phyloP scores from a whole-genome alignment of 2,888 invertebrate genomes.

The Oasisia sp. region DNA sequence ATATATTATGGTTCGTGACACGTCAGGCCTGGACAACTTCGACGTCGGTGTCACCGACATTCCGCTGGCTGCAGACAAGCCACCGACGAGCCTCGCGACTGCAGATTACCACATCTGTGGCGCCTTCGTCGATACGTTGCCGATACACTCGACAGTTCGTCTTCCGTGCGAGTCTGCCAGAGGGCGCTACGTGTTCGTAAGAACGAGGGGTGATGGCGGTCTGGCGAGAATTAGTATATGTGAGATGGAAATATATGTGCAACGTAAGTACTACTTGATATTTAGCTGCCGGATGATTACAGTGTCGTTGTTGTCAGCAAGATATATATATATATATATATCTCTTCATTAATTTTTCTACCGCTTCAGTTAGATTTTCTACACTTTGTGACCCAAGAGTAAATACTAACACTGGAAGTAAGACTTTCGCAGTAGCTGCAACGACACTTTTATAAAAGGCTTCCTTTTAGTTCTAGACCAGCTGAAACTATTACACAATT shows the following conservation, averaged over 20 bases:
- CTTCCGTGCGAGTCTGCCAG: background rate
- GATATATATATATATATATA: too few relatives aligned
- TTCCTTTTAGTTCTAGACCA: too few relatives aligned
- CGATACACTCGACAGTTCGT: background rate
- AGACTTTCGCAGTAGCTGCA: too few relatives aligned
- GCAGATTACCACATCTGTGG: background rate
- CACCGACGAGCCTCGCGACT: background rate
- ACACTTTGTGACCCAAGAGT: too few relatives aligned
- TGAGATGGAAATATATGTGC: background rate
- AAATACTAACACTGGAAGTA: too few relatives aligned
- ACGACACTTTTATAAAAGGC: too few relatives aligned
- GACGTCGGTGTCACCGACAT: background rate
- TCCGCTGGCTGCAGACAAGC: background rate
- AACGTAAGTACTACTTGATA: background rate
- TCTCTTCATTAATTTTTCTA: too few relatives aligned
- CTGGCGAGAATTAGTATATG: background rate
- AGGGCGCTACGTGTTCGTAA: background rate
- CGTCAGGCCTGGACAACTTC: background rate
- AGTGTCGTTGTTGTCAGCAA: too few relatives aligned
- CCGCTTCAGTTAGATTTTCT: too few relatives aligned
- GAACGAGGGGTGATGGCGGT: background rate
- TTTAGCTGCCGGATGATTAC: too few relatives aligned
- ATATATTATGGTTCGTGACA: background rate
- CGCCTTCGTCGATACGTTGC: background rate
- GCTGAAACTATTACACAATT: too few relatives aligned